These are phyloP conservation scores for Aromia moschata DNA, from an alignment of 2,888 invertebrate genomes.

Conservation along the genomic window DNA sequence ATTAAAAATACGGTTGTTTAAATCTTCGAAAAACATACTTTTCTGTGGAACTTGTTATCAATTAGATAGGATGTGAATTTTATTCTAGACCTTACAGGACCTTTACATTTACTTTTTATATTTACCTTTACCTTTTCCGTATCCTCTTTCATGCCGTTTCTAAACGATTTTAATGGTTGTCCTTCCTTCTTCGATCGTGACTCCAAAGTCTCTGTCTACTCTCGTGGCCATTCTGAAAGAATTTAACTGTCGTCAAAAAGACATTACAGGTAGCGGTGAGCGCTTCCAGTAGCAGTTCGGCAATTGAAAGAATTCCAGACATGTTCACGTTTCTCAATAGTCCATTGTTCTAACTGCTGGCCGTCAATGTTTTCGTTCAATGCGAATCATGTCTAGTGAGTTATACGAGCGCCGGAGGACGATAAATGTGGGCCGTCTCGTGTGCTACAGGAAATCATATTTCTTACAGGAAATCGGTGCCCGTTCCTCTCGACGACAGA, in stretches of 20 bases:
- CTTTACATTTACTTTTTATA: too few species aligned
- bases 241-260: conserved; percentile 11
- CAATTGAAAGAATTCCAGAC: conserved; percentile 12
- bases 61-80: too few species aligned
- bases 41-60: too few species aligned
- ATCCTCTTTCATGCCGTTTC: too few species aligned
- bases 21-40: too few species aligned
- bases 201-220: too few species aligned
- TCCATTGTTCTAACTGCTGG: conserved; percentile 22
- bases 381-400: conserved; percentile 23
- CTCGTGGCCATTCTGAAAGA: too few species aligned
- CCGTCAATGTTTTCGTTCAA: conserved; percentile 21
- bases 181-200: too few species aligned
- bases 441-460: conserved; percentile 12
- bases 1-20: too few species aligned
- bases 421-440: conserved; percentile 2
- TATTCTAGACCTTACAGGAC: too few species aligned
- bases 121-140: too few species aligned
- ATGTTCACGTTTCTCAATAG: conserved; percentile 19
- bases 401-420: conserved; percentile 17
- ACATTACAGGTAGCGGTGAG: conserved; percentile 10
- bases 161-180: too few species aligned
- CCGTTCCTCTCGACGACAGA: conserved; percentile 8
- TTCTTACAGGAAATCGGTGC: conserved; percentile 13
- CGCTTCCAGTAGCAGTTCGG: conserved; percentile 10